These are phyloP conservation scores for Diploptera punctata DNA, from an alignment of 2,888 invertebrate genomes.

Conservation along the genomic window DNA sequence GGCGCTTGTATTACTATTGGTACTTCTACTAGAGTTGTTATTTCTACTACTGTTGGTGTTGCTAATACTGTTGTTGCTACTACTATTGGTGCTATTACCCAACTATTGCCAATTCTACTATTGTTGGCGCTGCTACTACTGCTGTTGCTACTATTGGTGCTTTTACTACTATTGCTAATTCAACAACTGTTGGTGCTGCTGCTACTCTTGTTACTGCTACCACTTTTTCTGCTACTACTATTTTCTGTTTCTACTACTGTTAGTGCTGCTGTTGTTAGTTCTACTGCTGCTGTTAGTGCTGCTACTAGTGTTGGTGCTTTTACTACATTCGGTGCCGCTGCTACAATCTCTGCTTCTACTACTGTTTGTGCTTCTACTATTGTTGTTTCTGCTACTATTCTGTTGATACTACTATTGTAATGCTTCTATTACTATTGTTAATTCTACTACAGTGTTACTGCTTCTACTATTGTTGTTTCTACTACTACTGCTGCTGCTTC, in stretches of 20 bases:
- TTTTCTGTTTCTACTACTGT: background rate
- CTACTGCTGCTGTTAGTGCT: background rate
- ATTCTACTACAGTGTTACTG: too few relatives aligned
- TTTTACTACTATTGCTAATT: conserved; percentile 17
- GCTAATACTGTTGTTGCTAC: background rate
- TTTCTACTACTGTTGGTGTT: background rate
- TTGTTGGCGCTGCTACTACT: conserved; percentile 17
- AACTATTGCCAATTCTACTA: too few relatives aligned
- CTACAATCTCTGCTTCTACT: too few relatives aligned
- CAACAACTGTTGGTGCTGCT: conserved; percentile 4
- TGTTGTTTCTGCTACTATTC: too few relatives aligned
- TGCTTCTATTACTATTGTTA: too few relatives aligned
- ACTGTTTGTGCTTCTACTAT: too few relatives aligned
- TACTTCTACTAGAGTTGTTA: background rate
- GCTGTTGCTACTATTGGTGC: conserved; percentile 17
- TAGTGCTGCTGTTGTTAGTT: background rate
- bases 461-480: too few relatives aligned
- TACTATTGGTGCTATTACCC: background rate
- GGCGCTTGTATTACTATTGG: background rate
- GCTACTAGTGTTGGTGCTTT: background rate
- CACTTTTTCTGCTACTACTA: conserved; percentile 11
- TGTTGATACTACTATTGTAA: too few relatives aligned
- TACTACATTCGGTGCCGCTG: background rate
- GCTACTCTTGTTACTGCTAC: conserved; percentile 2
- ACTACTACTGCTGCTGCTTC: too few relatives aligned